Evolutionary conservation across 2,797 vertebrate genomes (phyloP), one percentile per base, ranked within the genome.

Genomic region (Clangula hyemalis): DNA sequence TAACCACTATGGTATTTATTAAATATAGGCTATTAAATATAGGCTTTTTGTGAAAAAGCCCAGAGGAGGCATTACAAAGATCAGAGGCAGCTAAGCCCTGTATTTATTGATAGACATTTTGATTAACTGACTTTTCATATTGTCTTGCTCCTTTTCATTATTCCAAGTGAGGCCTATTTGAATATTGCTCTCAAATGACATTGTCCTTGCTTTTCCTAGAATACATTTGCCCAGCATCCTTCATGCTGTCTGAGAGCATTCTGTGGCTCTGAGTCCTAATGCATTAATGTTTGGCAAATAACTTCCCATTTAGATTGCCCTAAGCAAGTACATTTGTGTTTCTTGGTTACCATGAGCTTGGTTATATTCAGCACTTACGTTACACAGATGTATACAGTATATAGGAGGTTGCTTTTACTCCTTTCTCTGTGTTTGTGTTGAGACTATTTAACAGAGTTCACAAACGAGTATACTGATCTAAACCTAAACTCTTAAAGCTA

Each of bases 61-160:
- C 53, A 32, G 32, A 92, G 61, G 45, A 89, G 30, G 47, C 22
- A 78, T 27, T 66, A 30, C n/a, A 74, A 91, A 90, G 66, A 95
- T 78, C 56, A 90, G 58, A 92, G 39, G 10, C 21, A 81, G 41
- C 21, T 85, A 91, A 87, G 62, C 30, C 32, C 79, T 71, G 34
- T 47, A 39, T 75, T 91, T 71, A 75, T 47, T 62, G 70, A 92
- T 24, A 84, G 90, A 71, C 51, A 83, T 51, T 56, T 89, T 91
- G 90, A 95, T 94, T 80, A 87, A 89, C 87, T 72, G 69, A 87
- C 25, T 84, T 92, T 89, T 94, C 78, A 75, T 28, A 36, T 22
- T 13, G 30, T 28, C 22, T 17, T 89, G 36, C 11, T 87, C 24
- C n/a, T 81, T 85, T 92, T 81, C 47, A 24, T 90, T 94, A 53